A percentile compares a stretch with the other conserved stretches of the same genome.
Conservation (phyloP, 2,113 vertebrate genomes). For the Gallinago jamesoni region DNA sequence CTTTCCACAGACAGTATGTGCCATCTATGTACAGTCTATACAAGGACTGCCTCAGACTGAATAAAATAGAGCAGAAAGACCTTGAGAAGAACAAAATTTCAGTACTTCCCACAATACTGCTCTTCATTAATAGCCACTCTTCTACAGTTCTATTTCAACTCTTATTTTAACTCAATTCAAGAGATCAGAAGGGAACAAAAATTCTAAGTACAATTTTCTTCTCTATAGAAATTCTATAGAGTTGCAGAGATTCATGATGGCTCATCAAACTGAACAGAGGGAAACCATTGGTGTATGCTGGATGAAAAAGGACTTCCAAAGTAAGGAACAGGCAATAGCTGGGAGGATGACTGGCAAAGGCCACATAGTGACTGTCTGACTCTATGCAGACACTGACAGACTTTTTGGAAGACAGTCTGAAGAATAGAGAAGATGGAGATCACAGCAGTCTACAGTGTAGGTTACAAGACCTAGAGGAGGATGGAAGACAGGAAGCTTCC, state of each 20-base stretch:
- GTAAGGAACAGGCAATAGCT: background rate
- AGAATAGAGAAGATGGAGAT: background rate
- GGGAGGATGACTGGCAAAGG: background rate
- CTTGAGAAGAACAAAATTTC: background rate
- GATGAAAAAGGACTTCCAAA: background rate
- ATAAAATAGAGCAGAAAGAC: background rate
- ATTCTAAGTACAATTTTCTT: background rate
- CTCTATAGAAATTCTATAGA: background rate
- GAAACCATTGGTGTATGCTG: background rate
- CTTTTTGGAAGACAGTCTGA: background rate
- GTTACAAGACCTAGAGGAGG: background rate
- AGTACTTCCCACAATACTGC: background rate
- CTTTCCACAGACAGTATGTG: background rate
- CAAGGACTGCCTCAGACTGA: background rate
- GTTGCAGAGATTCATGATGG: background rate
- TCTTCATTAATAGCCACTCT: background rate
- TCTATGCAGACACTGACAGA: background rate
- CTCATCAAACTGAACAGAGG: background rate
- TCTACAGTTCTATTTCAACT: background rate
- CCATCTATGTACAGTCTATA: background rate
- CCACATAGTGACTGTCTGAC: background rate
- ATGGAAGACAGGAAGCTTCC: background rate
- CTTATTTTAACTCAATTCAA: background rate
- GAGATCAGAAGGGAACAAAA: background rate
- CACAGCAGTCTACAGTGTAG: background rate